Evolutionary conservation across 2,113 vertebrate genomes (phyloP), one percentile per base, ranked within the genome.

Genomic region (Prunella fulvescens): DNA sequence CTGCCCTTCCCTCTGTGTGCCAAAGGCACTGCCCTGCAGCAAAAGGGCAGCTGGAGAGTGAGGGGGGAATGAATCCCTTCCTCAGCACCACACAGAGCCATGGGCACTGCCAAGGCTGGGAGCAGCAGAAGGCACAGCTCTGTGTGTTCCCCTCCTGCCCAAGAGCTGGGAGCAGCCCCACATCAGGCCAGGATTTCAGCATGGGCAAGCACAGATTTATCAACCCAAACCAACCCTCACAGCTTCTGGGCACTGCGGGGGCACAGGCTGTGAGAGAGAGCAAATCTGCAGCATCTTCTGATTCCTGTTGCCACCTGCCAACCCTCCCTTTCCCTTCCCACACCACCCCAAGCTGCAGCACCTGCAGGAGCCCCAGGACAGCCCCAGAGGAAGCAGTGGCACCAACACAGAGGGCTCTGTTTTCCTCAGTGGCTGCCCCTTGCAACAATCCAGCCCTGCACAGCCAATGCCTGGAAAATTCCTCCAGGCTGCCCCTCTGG

Each of bases 141-240:
- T 53, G 7, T 50, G 24, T 44, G 66, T 28, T 85, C 33, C 3
- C 5, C 10, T 51, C 61, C 62, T 2, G 16, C 19, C 12, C 13
- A 39, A n/a, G 50, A 0, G 22, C 9, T 13, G 47, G 37, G 54
- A 84, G 17, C 7, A 0, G 39, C 61, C 73, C 31, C 40, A 20
- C 42, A 24, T 10, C 22, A 19, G 35, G 5, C 5, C 35, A 35
- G n/a, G 31, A 14, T 47, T 79, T 67, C 35, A 6, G 19, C n/a
- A 7, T 3, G 14, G 37, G 47, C 26, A 86, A 71, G 19, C 14
- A 10, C 0, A 0, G 22, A 8, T 20, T 70, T 44, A 16, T 60
- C 22, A 56, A 19, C 39, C 50, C 35, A 7, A 37, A 13, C 13
- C 65, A 64, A 72, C 16, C 47, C 40, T 56, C 48, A 10, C 64